These are phyloP conservation scores for Cryptocephalus primarius DNA, from an alignment of 2,888 invertebrate species.

Conservation along the genomic window DNA sequence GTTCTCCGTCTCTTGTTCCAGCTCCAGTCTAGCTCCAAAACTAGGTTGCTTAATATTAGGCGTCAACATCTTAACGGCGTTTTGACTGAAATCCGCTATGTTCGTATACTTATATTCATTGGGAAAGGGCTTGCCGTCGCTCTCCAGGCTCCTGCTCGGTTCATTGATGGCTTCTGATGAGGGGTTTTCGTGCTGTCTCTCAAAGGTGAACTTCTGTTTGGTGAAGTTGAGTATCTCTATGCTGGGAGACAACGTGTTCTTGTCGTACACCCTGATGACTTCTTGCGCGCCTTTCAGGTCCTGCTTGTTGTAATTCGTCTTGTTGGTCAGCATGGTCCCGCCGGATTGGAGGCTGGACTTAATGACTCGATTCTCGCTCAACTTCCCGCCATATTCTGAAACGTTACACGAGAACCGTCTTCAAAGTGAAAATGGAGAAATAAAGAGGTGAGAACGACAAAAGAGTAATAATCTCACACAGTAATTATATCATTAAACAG, in stretches of 20 bases:
- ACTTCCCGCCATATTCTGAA: conserved; percentile 26
- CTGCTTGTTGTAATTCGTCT: conserved; percentile 24
- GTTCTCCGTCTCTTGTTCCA: conserved; percentile 3
- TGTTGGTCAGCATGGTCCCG: conserved; percentile 51
- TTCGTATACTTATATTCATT: conserved; percentile 25
- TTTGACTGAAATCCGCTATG: conserved; percentile 36
- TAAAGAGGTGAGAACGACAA: no score
- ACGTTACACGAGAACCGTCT: no score
- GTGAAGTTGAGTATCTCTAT: conserved; percentile 24
- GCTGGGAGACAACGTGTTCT: conserved; percentile 25
- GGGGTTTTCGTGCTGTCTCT: conserved; percentile 2
- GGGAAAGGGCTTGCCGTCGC: conserved; percentile 4
- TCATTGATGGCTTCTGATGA: not conserved
- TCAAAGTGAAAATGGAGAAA: no score
- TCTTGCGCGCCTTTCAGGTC: conserved; percentile 24
- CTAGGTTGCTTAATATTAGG: conserved; percentile 35
- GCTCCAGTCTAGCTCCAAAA: conserved; percentile 21
- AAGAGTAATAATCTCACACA: no score
- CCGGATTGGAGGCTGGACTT: conserved; percentile 75
- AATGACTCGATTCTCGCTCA: conserved; percentile 52
- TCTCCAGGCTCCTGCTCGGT: conserved; percentile 1
- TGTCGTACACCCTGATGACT: conserved; percentile 30
- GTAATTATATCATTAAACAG: no score
- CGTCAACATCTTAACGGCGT: conserved; percentile 34
- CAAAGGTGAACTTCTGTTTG: conserved; percentile 15